Base-by-base conservation (phyloP, 2,888 invertebrate genomes). In the Catonia carolina region DNA sequence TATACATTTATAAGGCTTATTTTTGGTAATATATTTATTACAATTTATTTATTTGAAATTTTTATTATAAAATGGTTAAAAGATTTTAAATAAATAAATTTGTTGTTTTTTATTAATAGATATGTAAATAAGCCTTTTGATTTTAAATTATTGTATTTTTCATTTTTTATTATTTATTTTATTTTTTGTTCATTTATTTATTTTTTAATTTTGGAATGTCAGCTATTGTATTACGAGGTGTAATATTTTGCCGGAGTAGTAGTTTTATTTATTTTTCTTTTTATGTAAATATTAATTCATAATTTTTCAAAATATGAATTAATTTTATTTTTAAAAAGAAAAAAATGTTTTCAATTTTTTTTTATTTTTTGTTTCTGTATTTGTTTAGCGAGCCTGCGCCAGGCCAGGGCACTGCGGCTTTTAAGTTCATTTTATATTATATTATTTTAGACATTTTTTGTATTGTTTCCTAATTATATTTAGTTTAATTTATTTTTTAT, bases 331-430 rank as follows among this genome's bases (percentile, higher is more conserved):
- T 41, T 42, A 17, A 31, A 18, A 6, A 27, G 4, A 14, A 49
- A 50, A 55, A 20, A 2, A 49, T 14, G 22, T 35, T 31, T 56
- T 55, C 37, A 8, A 23, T 49, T 55, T 33, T 23, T 10, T 60
- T 56, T 31, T 58, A 61, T 56, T 59, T 48, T 59, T 60, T 48
- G 60, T 58, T 63, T 27, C 27, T 27, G 8, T n/a, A n/a, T n/a
- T n/a, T 27, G 27, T 27, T 27, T 27, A 27, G 27, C 27, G 8
- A 27, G 27, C 27, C 27, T 71, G 71, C 84, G 89, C 89, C 89
- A 89, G 89, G 89, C 89, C 89, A 89, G 89, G 89, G 89, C 89
- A 89, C 89, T 89, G 89, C 88, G 55, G 59, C 59, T 53, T 54
- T 56, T 52, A 36, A 52, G 53, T 51, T 58, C 49, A 27, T 33